Evolutionary conservation across 64 coral and sea anemone species (phyloP).

Genomic region (Stichodactyla mertensii): DNA sequence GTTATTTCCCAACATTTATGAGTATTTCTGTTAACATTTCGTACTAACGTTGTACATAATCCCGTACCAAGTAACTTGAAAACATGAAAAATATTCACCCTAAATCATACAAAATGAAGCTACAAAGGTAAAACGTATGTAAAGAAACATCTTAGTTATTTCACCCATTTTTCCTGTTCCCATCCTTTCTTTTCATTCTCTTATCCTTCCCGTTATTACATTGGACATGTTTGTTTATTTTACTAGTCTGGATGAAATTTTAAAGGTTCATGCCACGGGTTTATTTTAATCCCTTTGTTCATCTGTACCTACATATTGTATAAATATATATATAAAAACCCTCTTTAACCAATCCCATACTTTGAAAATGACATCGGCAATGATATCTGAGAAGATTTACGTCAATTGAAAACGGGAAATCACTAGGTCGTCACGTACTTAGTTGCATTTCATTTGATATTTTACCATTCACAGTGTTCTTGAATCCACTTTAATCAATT

Average conservation of each 20-base stretch:
- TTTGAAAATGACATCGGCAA: background rate
- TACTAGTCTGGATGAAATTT: background rate
- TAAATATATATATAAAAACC: background rate
- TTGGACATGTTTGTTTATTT: background rate
- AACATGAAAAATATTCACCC: too few relatives aligned
- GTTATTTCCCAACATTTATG: too few relatives aligned
- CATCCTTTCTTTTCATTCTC: background rate
- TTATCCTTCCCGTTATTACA: background rate
- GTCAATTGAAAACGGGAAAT: background rate
- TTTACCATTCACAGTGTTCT: background rate
- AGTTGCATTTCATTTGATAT: background rate
- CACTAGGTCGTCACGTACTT: background rate
- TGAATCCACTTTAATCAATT: background rate
- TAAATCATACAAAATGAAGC: too few relatives aligned
- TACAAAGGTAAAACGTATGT: background rate
- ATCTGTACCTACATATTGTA: background rate
- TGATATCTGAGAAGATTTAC: background rate
- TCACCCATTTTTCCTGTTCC: background rate
- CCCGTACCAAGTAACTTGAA: too few relatives aligned
- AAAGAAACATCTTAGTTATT: background rate
- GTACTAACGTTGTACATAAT: too few relatives aligned
- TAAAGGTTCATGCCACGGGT: background rate
- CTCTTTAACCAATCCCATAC: background rate
- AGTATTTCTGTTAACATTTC: too few relatives aligned
- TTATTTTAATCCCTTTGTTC: background rate